Percentiles rank a stretch among this genome's conserved stretches.
phyloP scores from a whole-genome alignment of 53 echinoderm and acorn worm genomes.

The Temnopleurus reevesii region DNA sequence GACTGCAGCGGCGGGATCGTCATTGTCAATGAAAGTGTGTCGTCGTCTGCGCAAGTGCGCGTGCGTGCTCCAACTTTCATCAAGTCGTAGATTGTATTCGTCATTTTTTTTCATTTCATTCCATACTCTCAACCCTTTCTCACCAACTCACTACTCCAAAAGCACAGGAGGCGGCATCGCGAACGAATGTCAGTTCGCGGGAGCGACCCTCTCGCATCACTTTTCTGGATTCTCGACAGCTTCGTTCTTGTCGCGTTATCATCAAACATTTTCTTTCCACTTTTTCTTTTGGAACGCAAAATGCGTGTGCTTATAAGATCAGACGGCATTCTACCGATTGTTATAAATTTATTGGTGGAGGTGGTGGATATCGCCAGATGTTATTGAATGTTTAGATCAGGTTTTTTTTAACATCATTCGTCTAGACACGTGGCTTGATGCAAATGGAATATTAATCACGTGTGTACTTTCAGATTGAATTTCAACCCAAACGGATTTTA shows the following conservation, averaged over 20 bases:
- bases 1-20: not conserved
- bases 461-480: not conserved
- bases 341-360: not conserved
- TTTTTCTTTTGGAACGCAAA: not conserved
- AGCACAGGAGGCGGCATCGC: not conserved
- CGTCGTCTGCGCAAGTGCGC: not conserved
- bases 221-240: not conserved
- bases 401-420: not conserved
- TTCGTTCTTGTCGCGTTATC: not conserved
- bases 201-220: not conserved
- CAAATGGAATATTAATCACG: not conserved
- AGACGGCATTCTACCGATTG: not conserved
- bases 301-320: not conserved
- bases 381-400: not conserved
- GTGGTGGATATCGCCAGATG: not conserved
- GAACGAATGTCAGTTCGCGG: not conserved
- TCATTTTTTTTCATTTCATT: not conserved
- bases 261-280: not conserved
- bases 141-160: not conserved
- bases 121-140: not conserved
- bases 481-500: not conserved
- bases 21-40: not conserved
- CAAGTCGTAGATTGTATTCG: not conserved
- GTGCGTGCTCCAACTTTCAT: not conserved
- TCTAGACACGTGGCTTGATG: not conserved